phyloP scores from a whole-genome alignment of 2,797 vertebrate genomes.

The Hydrocynus forskahlii region DNA sequence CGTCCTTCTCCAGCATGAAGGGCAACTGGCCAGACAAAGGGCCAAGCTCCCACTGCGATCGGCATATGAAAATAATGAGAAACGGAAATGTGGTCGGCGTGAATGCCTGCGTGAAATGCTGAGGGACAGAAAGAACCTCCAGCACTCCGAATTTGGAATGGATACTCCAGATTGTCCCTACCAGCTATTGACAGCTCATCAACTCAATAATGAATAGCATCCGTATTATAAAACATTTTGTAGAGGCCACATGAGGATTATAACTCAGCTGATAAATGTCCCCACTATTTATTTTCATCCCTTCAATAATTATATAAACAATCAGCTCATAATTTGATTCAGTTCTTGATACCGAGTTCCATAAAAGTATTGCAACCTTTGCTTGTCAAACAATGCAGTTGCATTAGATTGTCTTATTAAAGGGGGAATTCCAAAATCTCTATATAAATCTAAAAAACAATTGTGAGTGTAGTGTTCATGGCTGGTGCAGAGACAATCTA shows the following conservation, averaged over 20 bases:
- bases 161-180: constrained; percentile 39
- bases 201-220: constrained; percentile 1
- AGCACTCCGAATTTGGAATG: background rate
- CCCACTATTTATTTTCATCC: no score
- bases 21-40: constrained; percentile 67
- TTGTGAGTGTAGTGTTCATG: no score
- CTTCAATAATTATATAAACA: no score
- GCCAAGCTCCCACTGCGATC: constrained; percentile 43
- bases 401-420: background rate
- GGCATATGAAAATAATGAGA: constrained; percentile 46
- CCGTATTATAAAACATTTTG: background rate
- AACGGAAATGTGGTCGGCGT: constrained; percentile 38
- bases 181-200: constrained; percentile 39
- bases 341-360: no score
- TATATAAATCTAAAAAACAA: no score
- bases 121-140: background rate
- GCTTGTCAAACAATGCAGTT: background rate
- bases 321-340: no score
- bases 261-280: no score
- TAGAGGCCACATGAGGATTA: no score
- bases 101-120: constrained; percentile 13
- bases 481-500: no score
- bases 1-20: constrained; percentile 77
- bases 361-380: background rate
- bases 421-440: no score